A percentile compares a stretch with the other conserved stretches of the same genome.
Evolutionary conservation across 2,888 invertebrate genomes (phyloP).

Genomic region (Trilocha varians): DNA sequence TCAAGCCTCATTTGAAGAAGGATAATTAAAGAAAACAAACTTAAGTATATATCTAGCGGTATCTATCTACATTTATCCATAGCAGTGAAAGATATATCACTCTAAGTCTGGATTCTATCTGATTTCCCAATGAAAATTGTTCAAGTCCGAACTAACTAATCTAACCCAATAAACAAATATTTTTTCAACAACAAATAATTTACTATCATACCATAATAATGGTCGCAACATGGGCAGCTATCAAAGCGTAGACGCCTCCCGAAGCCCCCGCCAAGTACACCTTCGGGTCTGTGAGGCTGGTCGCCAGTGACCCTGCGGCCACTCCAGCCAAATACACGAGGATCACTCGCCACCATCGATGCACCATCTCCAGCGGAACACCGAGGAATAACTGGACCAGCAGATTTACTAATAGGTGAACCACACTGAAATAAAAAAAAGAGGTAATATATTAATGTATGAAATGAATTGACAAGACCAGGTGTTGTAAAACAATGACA

Average conservation of each 20-base stretch:
- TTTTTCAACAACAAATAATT: background rate
- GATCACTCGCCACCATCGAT: slow-evolving; percentile 93
- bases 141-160: no score
- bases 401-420: slow-evolving; percentile 92
- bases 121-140: no score
- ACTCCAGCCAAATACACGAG: slow-evolving; percentile 89
- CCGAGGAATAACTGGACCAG: slow-evolving; percentile 94
- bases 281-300: slow-evolving; percentile 83
- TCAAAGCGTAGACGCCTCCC: slow-evolving; percentile 95
- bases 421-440: slow-evolving; percentile 69
- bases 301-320: slow-evolving; percentile 86
- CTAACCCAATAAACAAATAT: no score
- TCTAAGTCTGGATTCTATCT: no score
- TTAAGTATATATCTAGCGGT: no score
- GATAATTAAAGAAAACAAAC: no score
- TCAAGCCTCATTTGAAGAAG: no score
- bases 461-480: no score
- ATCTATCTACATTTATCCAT: no score
- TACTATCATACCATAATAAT: slow-evolving; percentile 82
- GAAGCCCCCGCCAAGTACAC: slow-evolving; percentile 94
- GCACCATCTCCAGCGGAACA: slow-evolving; percentile 96
- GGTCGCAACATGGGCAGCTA: slow-evolving; percentile 94
- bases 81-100: no score
- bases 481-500: no score
- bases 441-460: no score